Percentiles rank a stretch among this genome's conserved stretches.
These are phyloP conservation scores for Incurvaria masculella DNA, from an alignment of 2,888 invertebrate species.

Conservation along the genomic window DNA sequence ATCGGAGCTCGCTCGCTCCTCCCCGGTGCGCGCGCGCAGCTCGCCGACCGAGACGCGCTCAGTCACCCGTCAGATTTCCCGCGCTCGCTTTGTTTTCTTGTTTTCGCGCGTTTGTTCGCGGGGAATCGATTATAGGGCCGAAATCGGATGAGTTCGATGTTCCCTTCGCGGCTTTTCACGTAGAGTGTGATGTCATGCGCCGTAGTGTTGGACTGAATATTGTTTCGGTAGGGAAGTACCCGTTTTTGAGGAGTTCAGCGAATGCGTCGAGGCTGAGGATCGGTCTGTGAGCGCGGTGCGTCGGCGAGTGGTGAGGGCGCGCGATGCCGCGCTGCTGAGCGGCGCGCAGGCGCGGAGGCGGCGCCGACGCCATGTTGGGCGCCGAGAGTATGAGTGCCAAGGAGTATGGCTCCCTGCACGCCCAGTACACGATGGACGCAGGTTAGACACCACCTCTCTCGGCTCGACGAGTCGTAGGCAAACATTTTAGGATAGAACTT, in stretches of 20 bases:
- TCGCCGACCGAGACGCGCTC: neutral
- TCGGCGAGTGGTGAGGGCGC: neutral
- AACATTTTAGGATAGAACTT: too few relatives aligned
- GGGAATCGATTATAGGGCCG: neutral
- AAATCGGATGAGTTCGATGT: too few relatives aligned
- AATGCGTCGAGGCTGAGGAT: too few relatives aligned
- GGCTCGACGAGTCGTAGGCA: too few relatives aligned
- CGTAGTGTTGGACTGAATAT: too few relatives aligned
- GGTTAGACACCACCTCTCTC: too few relatives aligned
- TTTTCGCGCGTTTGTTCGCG: neutral
- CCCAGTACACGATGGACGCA: conserved; percentile 42
- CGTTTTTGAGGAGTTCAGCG: too few relatives aligned
- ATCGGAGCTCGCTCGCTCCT: conserved; percentile 13
- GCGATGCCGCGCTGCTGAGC: neutral
- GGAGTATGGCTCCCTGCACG: conserved; percentile 52
- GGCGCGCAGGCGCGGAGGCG: conserved; percentile 6
- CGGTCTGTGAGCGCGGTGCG: too few relatives aligned
- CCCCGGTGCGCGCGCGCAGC: conserved; percentile 14
- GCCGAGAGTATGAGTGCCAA: conserved; percentile 48
- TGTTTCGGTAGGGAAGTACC: too few relatives aligned
- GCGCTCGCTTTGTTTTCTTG: neutral
- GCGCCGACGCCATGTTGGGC: conserved; percentile 33
- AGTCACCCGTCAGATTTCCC: neutral
- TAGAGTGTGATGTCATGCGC: too few relatives aligned
- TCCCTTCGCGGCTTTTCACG: too few relatives aligned